Percentiles rank a stretch among this genome's conserved stretches.
These are phyloP conservation scores for Zosterops hypoxanthus DNA, from an alignment of 2,113 vertebrate genomes.

Conservation along the genomic window DNA sequence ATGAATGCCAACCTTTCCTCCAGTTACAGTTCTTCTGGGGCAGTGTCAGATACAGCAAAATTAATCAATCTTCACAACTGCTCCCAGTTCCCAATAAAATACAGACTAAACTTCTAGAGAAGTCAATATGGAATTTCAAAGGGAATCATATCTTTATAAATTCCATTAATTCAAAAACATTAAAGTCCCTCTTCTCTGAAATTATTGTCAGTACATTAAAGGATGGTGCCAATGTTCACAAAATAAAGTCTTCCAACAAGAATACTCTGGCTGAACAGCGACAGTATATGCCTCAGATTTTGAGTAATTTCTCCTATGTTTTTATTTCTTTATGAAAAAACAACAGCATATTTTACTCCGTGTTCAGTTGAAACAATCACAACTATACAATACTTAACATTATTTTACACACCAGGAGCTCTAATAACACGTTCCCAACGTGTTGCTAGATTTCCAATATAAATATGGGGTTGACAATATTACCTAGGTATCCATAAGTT, in stretches of 20 bases:
- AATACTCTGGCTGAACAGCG: not conserved
- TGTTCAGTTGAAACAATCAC: not conserved
- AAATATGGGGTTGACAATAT: not conserved
- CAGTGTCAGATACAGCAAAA: not conserved
- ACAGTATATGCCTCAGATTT: not conserved
- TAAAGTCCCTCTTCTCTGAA: not conserved
- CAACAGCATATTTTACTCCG: not conserved
- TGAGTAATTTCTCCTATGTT: not conserved
- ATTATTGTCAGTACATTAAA: not conserved
- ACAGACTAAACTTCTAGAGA: slow-evolving; percentile 3
- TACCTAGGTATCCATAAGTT: not conserved
- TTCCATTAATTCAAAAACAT: slow-evolving; percentile 22
- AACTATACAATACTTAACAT: not conserved
- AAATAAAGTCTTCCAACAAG: not conserved
- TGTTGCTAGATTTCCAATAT: not conserved
- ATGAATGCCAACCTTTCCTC: not conserved
- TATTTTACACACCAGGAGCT: not conserved
- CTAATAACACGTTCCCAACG: not conserved
- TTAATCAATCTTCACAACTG: slow-evolving; percentile 18
- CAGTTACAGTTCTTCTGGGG: slow-evolving; percentile 1
- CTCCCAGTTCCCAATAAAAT: not conserved
- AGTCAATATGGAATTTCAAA: slow-evolving; percentile 45
- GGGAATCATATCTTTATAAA: not conserved
- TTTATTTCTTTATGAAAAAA: not conserved
- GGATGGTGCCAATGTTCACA: not conserved